These are phyloP conservation scores for Caenorhabditis inopinata DNA, from an alignment of 1,140 invertebrate genomes.

Conservation along the genomic window DNA sequence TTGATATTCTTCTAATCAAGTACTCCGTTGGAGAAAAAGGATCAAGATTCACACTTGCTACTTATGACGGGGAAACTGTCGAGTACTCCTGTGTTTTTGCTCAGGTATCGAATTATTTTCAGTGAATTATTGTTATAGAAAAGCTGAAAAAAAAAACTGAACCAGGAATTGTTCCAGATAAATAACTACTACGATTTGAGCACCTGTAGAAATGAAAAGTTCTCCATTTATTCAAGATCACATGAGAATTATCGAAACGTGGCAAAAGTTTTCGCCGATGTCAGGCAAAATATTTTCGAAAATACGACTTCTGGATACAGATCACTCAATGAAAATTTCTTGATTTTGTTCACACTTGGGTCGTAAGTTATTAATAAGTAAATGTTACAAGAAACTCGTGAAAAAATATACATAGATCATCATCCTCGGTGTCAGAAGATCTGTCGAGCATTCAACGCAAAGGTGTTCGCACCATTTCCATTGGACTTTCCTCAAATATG, in stretches of 20 bases:
- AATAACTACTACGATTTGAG: slow-evolving; percentile 32
- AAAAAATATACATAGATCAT: not conserved
- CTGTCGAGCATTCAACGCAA: not conserved
- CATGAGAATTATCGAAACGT: slow-evolving; percentile 1
- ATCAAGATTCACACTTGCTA: slow-evolving; percentile 7
- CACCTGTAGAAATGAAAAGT: not conserved
- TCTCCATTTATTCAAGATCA: not conserved
- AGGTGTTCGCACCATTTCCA: not conserved
- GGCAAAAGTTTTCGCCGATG: not conserved
- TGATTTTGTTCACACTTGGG: slow-evolving; percentile 15
- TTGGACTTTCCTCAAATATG: not conserved
- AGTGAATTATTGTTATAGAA: too few relatives aligned
- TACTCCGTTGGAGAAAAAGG: slow-evolving; percentile 2
- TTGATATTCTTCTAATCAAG: slow-evolving; percentile 10
- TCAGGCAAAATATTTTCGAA: not conserved
- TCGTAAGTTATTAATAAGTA: not conserved
- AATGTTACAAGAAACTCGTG: not conserved
- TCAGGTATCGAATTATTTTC: not conserved
- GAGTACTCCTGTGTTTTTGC: not conserved
- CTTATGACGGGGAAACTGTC: not conserved
- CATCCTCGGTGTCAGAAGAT: not conserved
- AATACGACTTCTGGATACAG: slow-evolving; percentile 22
- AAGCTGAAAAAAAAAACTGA: too few relatives aligned
- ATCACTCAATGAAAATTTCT: slow-evolving; percentile 11
- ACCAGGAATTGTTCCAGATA: too few relatives aligned